phyloP scores from a whole-genome alignment of 1,140 invertebrate species.

The Plectrocnemia conspersa region DNA sequence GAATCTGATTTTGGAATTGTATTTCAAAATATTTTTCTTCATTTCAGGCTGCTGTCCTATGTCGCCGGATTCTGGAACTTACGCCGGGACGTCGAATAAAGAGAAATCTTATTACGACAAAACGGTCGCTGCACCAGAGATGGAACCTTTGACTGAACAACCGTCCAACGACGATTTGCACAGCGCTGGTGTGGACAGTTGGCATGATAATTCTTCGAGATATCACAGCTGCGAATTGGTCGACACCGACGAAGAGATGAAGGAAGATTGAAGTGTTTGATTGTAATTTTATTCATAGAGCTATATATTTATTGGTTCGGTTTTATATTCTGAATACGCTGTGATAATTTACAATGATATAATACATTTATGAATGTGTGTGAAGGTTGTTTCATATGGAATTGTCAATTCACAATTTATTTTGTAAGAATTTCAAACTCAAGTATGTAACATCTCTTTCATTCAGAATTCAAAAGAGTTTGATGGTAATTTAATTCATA shows the following conservation, averaged over 20 bases:
- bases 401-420: too few species aligned
- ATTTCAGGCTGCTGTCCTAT: conserved; percentile 35
- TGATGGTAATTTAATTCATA: too few species aligned
- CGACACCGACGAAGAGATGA: conserved; percentile 55
- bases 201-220: conserved; percentile 67
- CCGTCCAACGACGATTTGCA: conserved; percentile 63
- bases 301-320: too few species aligned
- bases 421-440: too few species aligned
- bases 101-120: conserved; percentile 39
- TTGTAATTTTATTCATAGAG: too few species aligned
- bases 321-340: too few species aligned
- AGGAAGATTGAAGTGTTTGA: conserved; percentile 38
- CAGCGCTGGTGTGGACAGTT: conserved; percentile 61
- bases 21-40: conserved; percentile 17
- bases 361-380: too few species aligned
- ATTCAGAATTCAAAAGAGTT: too few species aligned
- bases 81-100: conserved; percentile 44
- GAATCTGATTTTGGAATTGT: background rate
- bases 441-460: too few species aligned
- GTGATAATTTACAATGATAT: too few species aligned
- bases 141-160: conserved; percentile 57
- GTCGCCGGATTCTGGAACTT: conserved; percentile 41
- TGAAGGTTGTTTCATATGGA: too few species aligned
- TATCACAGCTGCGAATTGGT: conserved; percentile 69
- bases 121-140: conserved; percentile 46